Percentiles rank a stretch among this genome's conserved stretches.
These are phyloP conservation scores for Abrostola tripartita DNA, from an alignment of 2,888 invertebrate genomes.

Conservation along the genomic window DNA sequence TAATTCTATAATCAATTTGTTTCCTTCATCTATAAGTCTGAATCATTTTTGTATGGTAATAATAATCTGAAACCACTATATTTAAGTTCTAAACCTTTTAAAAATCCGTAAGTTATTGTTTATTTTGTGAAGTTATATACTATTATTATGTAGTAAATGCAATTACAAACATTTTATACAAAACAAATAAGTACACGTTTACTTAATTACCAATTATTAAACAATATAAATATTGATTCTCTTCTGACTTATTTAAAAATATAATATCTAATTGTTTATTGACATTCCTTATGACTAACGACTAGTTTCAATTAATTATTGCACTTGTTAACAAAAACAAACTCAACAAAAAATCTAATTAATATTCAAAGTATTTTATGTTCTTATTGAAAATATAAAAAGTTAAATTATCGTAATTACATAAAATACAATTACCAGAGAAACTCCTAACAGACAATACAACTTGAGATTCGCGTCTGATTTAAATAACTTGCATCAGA, in stretches of 20 bases:
- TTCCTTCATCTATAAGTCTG: too few species aligned
- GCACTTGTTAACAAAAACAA: slow-evolving; percentile 5
- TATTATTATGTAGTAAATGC: neutral
- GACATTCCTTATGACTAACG: slow-evolving; percentile 18
- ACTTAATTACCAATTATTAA: neutral
- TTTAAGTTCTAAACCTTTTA: too few species aligned
- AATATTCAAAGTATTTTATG: too few species aligned
- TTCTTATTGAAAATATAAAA: neutral
- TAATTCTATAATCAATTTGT: neutral
- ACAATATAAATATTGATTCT: slow-evolving; percentile 3
- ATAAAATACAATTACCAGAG: neutral
- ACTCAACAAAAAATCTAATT: too few species aligned
- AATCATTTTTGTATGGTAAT: too few species aligned
- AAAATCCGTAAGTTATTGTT: too few species aligned
- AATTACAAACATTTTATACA: neutral
- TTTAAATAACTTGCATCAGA: too few species aligned
- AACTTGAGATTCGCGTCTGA: too few species aligned
- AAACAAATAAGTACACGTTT: neutral
- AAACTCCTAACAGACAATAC: too few species aligned
- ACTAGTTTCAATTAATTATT: slow-evolving; percentile 28
- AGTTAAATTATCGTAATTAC: neutral
- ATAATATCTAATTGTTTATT: slow-evolving; percentile 11
- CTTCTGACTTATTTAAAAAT: slow-evolving; percentile 11
- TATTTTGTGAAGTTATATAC: neutral
- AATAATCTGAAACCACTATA: too few species aligned